Base-by-base conservation (phyloP, 2,888 invertebrate genomes). In the Protodeltote pygarga region DNA sequence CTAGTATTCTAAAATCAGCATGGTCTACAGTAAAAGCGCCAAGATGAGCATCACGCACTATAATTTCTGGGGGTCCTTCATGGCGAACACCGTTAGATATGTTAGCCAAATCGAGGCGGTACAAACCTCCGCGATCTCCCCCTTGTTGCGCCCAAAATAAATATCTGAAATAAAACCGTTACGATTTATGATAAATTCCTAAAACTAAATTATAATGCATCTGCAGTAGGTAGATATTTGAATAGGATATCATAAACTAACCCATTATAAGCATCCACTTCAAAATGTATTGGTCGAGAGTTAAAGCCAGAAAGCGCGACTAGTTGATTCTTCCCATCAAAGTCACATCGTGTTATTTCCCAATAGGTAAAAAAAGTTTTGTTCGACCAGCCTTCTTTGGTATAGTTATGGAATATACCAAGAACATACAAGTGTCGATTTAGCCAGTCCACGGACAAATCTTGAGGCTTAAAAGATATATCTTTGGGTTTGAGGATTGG, bases 201-300 rank as follows among this genome's bases (percentile, higher is more conserved):
- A 17, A 15, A 8, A 32, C 29, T 21, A 25, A 10, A 24, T 5
- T 4, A 11, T 23, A 23, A 23, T 4, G 9, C 9, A 9, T 5
- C 3, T 23, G 5, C 5, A 10, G 2, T 10, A 5, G 3, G 4
- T 2, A 19, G 2, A 19, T 6, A n/a, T 6, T 23, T 2, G 9
- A 17, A 10, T 1, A 9, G 9, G 1, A 10, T 10, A n/a, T 3
- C 6, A 4, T 10, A 11, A 15, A 77, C 90, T 86, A 84, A 96
- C 94, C 98, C 98, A 81, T 98, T 98, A 73, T 96, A 95, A 19
- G 98, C 97, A 90, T 98, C 98, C 0, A 98, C 96, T 88, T 97
- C 96, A 64, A 98, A 94, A 72, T 97, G 96, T 42, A 94, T 93
- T 0, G 98, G 96, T 65, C 94, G 93, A 3, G 93, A 93, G 37